These are phyloP conservation scores for Asbolus verrucosus DNA, from an alignment of 1,140 invertebrate species.

Conservation along the genomic window DNA sequence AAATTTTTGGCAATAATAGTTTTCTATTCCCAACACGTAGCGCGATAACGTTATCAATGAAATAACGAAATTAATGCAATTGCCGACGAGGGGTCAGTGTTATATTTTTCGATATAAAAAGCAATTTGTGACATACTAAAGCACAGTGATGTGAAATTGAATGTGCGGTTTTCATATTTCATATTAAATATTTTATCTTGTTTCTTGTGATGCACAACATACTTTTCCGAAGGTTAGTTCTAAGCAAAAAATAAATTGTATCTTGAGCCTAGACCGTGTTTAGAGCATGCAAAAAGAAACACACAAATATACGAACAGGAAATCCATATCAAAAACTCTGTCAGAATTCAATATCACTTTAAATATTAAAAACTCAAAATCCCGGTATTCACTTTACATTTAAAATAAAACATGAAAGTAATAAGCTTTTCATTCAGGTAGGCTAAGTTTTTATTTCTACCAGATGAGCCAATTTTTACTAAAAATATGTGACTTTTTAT, in stretches of 20 bases:
- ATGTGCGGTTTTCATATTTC: neutral
- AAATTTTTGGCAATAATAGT: too few species aligned
- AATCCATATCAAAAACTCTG: constrained; percentile 8
- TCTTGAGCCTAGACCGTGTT: neutral
- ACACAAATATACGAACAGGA: constrained; percentile 2
- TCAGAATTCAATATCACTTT: constrained; percentile 23
- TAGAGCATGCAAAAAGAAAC: neutral
- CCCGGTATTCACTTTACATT: neutral
- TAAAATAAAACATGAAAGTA: constrained; percentile 15
- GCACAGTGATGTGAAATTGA: too few species aligned
- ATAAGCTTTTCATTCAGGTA: constrained; percentile 25
- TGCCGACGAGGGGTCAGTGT: too few species aligned
- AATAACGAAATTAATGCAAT: too few species aligned
- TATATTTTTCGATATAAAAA: too few species aligned
- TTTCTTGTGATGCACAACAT: constrained; percentile 12
- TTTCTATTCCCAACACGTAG: too few species aligned
- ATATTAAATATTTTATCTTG: constrained; percentile 5
- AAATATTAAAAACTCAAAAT: constrained; percentile 31
- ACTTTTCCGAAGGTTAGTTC: neutral
- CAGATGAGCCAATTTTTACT: constrained; percentile 13
- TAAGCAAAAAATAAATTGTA: constrained; percentile 14
- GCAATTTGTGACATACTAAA: too few species aligned
- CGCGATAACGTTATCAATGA: too few species aligned
- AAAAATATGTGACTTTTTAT: constrained; percentile 1
- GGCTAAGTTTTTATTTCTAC: constrained; percentile 31